Base-by-base conservation (phyloP, 30 jellyfish, hydroid and myxozoan species). In the Mastigias papua region DNA sequence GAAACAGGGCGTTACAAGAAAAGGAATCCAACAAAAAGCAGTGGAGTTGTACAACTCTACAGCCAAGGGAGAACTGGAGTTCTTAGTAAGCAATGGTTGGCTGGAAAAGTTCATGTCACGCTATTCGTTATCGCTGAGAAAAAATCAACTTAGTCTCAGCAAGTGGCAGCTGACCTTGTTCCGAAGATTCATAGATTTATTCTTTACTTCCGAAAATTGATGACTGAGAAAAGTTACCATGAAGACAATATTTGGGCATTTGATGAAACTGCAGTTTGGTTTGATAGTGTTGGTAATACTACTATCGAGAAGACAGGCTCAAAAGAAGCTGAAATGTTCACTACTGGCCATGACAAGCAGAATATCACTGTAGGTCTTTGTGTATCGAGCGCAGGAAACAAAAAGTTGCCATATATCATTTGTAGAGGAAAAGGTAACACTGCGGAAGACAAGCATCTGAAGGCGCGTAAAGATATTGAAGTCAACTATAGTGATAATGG, bases 11-110 rank as follows among this genome's bases (percentile, higher is more conserved):
- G 71, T 33, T 48, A n/a, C 85, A 73, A 35, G 85, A 73, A 73
- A 29, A 28, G 78, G 85, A 7, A 73, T 67, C 79, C 79, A 67
- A 33, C 28, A 73, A 73, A 25, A 73, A 73, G 85, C 85, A 34
- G 70, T 28, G 31, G 85, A 73, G 70, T 17, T 9, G 67, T 33
- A 73, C 85, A 73, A 32, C 70, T 67, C 46, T 29, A 73, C 70
- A 19, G 37, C 5, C 70, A 73, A 73, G 85, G 89, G 89, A 78
- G 84, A 78, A 35, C 85, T 23, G 49, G 89, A 78, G 82, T 78
- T 78, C 54, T 34, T 21, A 23, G 89, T 20, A 68, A 73, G 32
- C 69, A 73, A 46, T 20, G 80, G 85, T 33, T 73, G 80, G 57
- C 32, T 48, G 70, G 66, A 46, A 57, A 57, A 57, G 30, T 19